phyloP scores from a whole-genome alignment of 2,797 vertebrate species.

The Chromobotia macracanthus region DNA sequence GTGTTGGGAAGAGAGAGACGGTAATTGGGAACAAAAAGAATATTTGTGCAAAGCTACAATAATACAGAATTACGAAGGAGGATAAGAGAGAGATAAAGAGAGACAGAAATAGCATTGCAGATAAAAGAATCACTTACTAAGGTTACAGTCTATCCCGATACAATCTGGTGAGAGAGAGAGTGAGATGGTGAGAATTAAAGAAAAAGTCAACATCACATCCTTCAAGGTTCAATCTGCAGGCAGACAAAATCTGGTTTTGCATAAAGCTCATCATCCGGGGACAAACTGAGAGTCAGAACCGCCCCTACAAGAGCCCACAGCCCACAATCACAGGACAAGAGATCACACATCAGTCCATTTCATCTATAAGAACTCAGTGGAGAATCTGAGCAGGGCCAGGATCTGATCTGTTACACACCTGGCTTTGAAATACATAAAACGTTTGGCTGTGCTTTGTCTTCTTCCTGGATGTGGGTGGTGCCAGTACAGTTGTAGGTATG shows the following conservation, averaged over 20 bases:
- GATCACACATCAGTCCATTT: neutral
- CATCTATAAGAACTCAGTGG: neutral
- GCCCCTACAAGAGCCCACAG: constrained; percentile 71
- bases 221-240: constrained; percentile 94
- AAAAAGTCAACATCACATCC: constrained; percentile 81
- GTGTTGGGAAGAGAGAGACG: constrained; percentile 11
- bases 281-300: constrained; percentile 85
- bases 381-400: constrained; percentile 1
- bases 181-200: constrained; percentile 87
- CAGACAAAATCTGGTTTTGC: constrained; percentile 77
- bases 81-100: constrained; percentile 46
- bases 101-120: constrained; percentile 60
- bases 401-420: neutral
- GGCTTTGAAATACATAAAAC: neutral
- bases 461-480: constrained; percentile 42
- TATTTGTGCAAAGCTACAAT: constrained; percentile 18
- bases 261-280: constrained; percentile 91
- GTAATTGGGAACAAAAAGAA: constrained; percentile 35
- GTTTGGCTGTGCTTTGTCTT: constrained; percentile 39
- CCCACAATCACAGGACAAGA: constrained; percentile 42
- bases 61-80: constrained; percentile 34
- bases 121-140: constrained; percentile 91
- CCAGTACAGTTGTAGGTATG: constrained; percentile 68
- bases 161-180: constrained; percentile 94
- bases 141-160: constrained; percentile 98